These are phyloP conservation scores for Macrobrachium rosenbergii DNA, from an alignment of 1,140 invertebrate genomes.

Conservation along the genomic window DNA sequence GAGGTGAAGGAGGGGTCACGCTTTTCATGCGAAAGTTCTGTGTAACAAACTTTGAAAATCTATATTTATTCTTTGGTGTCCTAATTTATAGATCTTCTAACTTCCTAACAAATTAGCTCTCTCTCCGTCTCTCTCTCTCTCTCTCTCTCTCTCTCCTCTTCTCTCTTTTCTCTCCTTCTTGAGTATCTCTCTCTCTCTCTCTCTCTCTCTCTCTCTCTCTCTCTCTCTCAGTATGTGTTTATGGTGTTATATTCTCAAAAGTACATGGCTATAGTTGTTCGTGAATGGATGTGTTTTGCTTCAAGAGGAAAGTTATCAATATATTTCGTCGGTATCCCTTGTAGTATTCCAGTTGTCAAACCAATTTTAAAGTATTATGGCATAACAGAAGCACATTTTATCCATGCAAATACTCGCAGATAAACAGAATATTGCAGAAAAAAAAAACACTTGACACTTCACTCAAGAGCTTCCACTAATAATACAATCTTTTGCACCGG, in stretches of 20 bases:
- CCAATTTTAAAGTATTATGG: too few species aligned
- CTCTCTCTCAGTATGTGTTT: neutral
- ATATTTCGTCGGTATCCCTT: too few species aligned
- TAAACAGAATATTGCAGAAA: too few species aligned
- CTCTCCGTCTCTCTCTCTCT: neutral
- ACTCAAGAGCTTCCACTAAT: neutral
- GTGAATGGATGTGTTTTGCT: neutral
- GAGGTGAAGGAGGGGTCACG: too few species aligned
- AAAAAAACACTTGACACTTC: neutral
- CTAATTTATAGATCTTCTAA: neutral
- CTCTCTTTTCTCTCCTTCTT: neutral
- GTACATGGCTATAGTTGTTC: neutral
- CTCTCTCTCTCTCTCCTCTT: neutral
- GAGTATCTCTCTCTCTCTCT: neutral
- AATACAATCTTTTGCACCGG: neutral
- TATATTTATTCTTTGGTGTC: neutral
- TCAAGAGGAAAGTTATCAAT: too few species aligned
- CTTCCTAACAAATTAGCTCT: neutral
- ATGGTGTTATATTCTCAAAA: neutral
- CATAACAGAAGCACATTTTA: too few species aligned
- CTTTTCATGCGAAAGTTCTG: too few species aligned
- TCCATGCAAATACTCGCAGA: too few species aligned
- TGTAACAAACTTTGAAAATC: neutral
- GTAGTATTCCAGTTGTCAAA: too few species aligned
- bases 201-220: constrained; percentile 4